Evolutionary conservation across 2,888 invertebrate genomes (phyloP).

Genomic region (Ceramica pisi): DNA sequence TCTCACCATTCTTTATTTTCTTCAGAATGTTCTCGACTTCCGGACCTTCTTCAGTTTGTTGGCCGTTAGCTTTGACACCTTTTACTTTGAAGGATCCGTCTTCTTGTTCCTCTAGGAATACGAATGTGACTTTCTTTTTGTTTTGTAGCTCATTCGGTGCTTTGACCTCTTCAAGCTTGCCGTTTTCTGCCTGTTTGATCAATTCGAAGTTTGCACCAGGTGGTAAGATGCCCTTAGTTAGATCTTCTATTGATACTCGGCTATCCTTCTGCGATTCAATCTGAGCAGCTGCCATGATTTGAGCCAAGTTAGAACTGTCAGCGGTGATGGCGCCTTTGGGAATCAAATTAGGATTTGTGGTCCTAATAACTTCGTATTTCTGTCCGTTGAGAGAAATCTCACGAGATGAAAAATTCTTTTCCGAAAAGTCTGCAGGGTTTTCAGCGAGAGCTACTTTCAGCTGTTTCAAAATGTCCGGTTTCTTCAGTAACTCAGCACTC

Average conservation of each 20-base stretch:
- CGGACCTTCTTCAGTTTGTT: conserved; percentile 92
- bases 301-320: conserved; percentile 83
- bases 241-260: conserved; percentile 93
- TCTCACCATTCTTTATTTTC: conserved; percentile 95
- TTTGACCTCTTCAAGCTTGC: conserved; percentile 93
- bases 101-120: conserved; percentile 95
- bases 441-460: conserved; percentile 94
- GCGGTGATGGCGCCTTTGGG: conserved; percentile 91
- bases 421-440: conserved; percentile 91
- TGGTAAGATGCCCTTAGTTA: conserved; percentile 95
- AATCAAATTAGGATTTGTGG: conserved; percentile 93
- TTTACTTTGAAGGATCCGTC: conserved; percentile 96
- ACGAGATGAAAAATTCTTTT: conserved; percentile 93
- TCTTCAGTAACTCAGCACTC: conserved; percentile 91
- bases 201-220: conserved; percentile 95
- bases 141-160: conserved; percentile 91
- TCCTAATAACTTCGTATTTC: conserved; percentile 93
- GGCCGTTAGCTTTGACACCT: conserved; percentile 95
- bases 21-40: conserved; percentile 95
- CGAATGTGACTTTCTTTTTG: conserved; percentile 96
- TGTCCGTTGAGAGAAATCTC: conserved; percentile 95
- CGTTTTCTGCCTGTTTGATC: conserved; percentile 94
- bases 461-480: conserved; percentile 94
- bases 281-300: conserved; percentile 83
- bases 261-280: conserved; percentile 90